Percentiles rank a stretch among this genome's conserved stretches.
Conservation (phyloP, 2,797 vertebrate genomes). For the Dipus sagitta region DNA sequence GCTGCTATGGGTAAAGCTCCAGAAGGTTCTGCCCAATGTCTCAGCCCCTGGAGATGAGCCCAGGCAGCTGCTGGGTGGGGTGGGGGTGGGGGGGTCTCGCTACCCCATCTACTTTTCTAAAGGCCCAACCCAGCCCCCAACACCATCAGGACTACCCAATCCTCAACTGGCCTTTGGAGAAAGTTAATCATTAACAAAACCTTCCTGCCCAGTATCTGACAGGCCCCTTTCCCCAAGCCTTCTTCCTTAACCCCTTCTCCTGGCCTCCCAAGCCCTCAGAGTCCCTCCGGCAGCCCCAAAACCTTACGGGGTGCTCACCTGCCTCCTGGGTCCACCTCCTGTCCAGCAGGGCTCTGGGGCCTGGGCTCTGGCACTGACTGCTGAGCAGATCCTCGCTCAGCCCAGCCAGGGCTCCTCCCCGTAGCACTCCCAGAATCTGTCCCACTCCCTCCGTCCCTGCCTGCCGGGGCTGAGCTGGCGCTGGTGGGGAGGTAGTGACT, state of each 20-base stretch:
- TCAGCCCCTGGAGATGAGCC: constrained; percentile 55
- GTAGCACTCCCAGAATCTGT: constrained; percentile 71
- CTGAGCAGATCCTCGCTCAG: constrained; percentile 61
- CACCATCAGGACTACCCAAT: background rate
- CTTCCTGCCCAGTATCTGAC: background rate
- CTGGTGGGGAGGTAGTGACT: constrained; percentile 75
- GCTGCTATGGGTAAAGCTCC: constrained; percentile 58
- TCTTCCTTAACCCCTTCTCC: constrained; percentile 13
- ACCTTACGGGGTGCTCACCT: constrained; percentile 71
- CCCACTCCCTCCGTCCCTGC: constrained; percentile 70
- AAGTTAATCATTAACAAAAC: constrained; percentile 52
- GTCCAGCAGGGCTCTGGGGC: constrained; percentile 68
- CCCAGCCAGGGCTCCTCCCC: constrained; percentile 79
- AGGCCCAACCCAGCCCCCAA: background rate
- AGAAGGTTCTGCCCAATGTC: background rate
- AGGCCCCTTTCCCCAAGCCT: background rate
- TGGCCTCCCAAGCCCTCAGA: background rate
- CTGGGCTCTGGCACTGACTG: constrained; percentile 65
- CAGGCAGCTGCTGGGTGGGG: background rate
- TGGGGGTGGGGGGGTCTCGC: background rate
- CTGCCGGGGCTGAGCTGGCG: constrained; percentile 73
- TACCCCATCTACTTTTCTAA: background rate
- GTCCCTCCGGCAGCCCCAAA: background rate
- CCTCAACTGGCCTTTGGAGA: background rate
- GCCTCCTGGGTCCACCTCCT: constrained; percentile 51